A percentile compares a stretch with the other conserved stretches of the same genome.
Conservation (phyloP, 2,113 vertebrate species). For the Montifringilla adamsi region DNA sequence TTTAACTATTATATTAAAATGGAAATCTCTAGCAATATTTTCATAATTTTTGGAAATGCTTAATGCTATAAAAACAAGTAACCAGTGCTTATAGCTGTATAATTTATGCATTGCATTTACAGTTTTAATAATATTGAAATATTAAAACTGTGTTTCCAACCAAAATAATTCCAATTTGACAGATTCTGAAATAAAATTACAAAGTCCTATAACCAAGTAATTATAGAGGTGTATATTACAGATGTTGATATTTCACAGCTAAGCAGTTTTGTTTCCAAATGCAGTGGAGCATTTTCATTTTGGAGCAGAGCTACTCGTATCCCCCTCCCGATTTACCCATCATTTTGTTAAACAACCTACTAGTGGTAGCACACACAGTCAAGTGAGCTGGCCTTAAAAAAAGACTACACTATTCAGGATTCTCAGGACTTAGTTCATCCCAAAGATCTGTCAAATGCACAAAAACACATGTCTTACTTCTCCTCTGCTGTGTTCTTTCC, state of each 20-base stretch:
- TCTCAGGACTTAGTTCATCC: not conserved
- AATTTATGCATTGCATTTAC: not conserved
- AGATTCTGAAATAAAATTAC: not conserved
- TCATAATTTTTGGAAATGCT: not conserved
- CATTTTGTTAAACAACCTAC: not conserved
- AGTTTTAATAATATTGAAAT: not conserved
- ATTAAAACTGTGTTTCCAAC: not conserved
- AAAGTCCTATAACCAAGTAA: not conserved
- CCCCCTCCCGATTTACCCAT: rapidly evolving
- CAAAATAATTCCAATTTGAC: not conserved
- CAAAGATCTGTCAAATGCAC: not conserved
- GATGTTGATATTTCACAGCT: not conserved
- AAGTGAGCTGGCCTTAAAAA: not conserved
- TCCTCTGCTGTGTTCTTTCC: not conserved
- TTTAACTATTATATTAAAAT: not conserved
- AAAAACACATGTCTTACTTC: not conserved
- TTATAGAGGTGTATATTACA: not conserved
- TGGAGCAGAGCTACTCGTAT: not conserved
- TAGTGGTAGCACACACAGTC: not conserved
- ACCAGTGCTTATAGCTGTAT: not conserved
- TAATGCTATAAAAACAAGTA: not conserved
- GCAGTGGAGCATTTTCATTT: not conserved
- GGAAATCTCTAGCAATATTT: not conserved
- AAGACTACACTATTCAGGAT: not conserved
- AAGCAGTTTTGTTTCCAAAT: not conserved